Evolutionary conservation across 2,113 vertebrate genomes (phyloP).

Genomic region (Solea solea): DNA sequence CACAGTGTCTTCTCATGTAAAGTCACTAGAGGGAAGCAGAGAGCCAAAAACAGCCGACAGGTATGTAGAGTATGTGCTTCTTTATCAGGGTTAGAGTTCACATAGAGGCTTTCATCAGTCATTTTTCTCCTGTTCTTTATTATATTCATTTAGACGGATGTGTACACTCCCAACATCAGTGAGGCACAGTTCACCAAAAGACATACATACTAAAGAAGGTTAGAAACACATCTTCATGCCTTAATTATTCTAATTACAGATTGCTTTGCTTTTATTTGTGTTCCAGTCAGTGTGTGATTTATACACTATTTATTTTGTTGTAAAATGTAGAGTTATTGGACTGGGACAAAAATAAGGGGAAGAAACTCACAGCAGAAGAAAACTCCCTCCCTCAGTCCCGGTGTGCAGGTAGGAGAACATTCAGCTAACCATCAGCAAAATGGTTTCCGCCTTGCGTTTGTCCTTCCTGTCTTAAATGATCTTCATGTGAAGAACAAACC

Average conservation of each 20-base stretch:
- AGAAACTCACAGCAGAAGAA: conserved; percentile 17
- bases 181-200: conserved; percentile 9
- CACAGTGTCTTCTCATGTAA: background rate
- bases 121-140: background rate
- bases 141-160: conserved; percentile 28
- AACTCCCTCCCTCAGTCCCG: conserved; percentile 28
- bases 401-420: conserved; percentile 65
- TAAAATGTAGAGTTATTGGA: conserved; percentile 54
- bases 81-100: background rate
- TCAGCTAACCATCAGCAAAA: background rate
- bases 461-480: background rate
- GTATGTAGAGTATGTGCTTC: conserved; percentile 26
- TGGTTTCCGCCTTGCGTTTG: too few relatives aligned
- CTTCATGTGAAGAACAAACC: background rate
- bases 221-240: background rate
- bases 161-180: conserved; percentile 28
- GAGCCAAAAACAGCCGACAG: conserved; percentile 24
- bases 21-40: conserved; percentile 50
- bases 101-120: background rate
- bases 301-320: conserved; percentile 12
- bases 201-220: conserved; percentile 40
- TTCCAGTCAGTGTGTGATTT: conserved; percentile 26
- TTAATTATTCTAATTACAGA: background rate
- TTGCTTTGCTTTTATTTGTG: background rate
- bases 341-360: conserved; percentile 29